Evolutionary conservation across 2,888 invertebrate genomes (phyloP).

Genomic region (Octodonta nipae): DNA sequence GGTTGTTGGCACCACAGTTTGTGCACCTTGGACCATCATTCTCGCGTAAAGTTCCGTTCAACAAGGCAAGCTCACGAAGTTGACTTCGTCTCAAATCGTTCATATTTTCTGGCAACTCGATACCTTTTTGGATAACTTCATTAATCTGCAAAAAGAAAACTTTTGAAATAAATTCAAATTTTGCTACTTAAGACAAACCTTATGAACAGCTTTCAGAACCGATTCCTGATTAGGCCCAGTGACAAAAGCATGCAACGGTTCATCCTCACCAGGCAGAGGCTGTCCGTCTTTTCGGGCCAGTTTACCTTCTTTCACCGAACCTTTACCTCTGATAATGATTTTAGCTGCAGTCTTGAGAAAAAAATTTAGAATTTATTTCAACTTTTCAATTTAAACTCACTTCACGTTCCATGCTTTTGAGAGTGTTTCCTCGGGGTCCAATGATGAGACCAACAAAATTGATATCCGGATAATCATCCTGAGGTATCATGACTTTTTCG

Average conservation of each 20-base stretch:
- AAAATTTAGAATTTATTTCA: no score
- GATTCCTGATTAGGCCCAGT: background rate
- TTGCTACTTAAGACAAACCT: no score
- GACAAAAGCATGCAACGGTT: background rate
- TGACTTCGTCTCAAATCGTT: background rate
- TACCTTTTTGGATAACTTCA: background rate
- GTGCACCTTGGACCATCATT: background rate
- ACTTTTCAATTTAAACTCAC: no score
- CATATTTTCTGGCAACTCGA: background rate
- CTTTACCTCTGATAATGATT: conserved; percentile 1
- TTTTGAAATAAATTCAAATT: no score
- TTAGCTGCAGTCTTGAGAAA: background rate
- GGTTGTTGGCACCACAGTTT: background rate
- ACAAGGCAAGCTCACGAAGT: background rate
- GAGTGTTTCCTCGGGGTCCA: background rate
- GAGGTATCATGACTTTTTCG: background rate
- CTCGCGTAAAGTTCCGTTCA: background rate
- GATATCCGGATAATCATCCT: background rate
- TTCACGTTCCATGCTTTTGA: background rate
- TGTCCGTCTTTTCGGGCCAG: background rate
- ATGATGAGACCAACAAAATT: background rate
- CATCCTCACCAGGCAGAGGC: background rate
- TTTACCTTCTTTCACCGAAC: background rate
- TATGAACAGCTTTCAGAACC: background rate
- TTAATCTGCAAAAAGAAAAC: no score